Percentiles rank a stretch among this genome's conserved stretches.
These are phyloP conservation scores for Babyrousa celebensis DNA, from an alignment of 2,797 vertebrate species.

Conservation along the genomic window DNA sequence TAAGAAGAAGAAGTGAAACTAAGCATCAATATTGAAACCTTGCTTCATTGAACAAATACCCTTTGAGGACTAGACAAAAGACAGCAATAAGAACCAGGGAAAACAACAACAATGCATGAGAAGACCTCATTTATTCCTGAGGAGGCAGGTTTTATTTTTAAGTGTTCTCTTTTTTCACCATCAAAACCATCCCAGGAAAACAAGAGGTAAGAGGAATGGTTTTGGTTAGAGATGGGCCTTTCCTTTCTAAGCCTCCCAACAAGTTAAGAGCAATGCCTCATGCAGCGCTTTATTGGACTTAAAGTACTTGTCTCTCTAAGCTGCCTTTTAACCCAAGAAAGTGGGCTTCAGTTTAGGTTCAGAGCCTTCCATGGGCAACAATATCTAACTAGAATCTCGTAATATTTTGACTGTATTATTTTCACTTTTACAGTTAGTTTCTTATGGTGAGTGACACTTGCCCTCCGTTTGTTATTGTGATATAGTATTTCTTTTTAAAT, in stretches of 20 bases:
- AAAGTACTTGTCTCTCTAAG: constrained; percentile 16
- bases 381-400: constrained; percentile 8
- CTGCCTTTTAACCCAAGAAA: neutral
- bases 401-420: constrained; percentile 6
- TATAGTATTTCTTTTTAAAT: constrained; percentile 38
- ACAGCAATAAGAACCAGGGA: neutral
- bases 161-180: neutral
- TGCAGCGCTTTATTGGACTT: neutral
- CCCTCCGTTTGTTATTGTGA: neutral
- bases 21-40: neutral
- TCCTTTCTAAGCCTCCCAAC: neutral
- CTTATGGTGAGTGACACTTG: neutral
- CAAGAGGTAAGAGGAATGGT: neutral
- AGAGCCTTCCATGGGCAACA: neutral
- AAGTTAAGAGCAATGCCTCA: neutral
- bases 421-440: neutral
- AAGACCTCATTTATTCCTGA: neutral
- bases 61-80: neutral
- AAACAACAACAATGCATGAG: neutral
- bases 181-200: constrained; percentile 46
- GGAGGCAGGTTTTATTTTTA: neutral
- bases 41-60: neutral
- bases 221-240: neutral
- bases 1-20: neutral
- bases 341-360: neutral